Percentiles rank a stretch among this genome's conserved stretches.
Evolutionary conservation across 2,888 invertebrate species (phyloP).

Genomic region (Furcula furcula): DNA sequence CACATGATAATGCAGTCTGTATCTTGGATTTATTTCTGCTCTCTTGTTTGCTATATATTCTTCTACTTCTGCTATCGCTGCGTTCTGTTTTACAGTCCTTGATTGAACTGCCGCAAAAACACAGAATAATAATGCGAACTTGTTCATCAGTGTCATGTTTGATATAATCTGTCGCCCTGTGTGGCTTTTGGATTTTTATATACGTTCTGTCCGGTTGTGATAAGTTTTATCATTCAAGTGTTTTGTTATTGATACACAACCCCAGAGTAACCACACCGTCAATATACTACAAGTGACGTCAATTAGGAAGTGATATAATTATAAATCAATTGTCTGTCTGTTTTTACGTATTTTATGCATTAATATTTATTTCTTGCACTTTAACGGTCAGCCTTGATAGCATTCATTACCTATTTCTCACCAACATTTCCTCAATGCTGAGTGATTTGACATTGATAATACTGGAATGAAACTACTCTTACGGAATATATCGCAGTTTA

Average conservation of each 20-base stretch:
- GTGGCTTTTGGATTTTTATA: constrained; percentile 1
- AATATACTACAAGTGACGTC: neutral
- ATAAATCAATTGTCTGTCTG: no score
- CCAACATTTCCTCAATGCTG: no score
- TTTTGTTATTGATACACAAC: constrained; percentile 4
- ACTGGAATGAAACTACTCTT: no score
- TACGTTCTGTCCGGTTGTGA: neutral
- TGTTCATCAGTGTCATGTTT: constrained; percentile 5
- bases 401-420: no score
- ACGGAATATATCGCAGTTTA: no score
- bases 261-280: neutral
- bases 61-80: constrained; percentile 8
- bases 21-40: constrained; percentile 29
- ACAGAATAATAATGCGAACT: constrained; percentile 1
- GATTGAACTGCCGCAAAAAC: constrained; percentile 1
- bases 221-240: neutral
- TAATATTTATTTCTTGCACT: no score
- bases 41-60: constrained; percentile 2
- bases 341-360: no score
- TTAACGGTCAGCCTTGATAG: no score
- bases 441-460: no score
- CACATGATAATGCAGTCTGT: constrained; percentile 62
- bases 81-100: constrained; percentile 1
- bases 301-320: neutral
- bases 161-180: neutral